Evolutionary conservation across 37 sponge, comb jelly and placozoan species (phyloP), one percentile per base, ranked within the genome.

Genomic region (Geodia barretti): DNA sequence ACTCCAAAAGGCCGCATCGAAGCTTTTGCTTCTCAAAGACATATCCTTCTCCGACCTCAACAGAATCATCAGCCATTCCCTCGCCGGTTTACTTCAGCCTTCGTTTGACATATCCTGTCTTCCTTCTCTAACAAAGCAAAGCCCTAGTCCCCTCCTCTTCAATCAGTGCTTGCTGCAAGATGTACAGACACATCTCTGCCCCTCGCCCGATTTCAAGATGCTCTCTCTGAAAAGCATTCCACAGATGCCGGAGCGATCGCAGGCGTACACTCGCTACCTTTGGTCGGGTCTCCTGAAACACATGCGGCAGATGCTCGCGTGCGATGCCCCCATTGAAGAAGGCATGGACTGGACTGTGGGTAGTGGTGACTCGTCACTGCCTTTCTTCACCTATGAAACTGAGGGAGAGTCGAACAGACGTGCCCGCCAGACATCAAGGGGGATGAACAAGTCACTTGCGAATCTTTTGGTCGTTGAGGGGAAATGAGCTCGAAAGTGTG

Each of bases 251-350:
- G 82, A 84, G 1, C 64, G 68, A 2, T 84, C 85, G 11, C 94
- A 86, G 32, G 91, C 78, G 19, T 93, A 90, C 76, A 90, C 75
- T 24, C 54, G 61, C 42, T 89, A 79, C 72, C 43, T 85, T 39
- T 96, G 97, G 97, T 25, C 85, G 2, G 91, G 94, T 3, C 83
- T 96, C 17, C 34, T 96, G 74, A 92, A 93, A 39, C 81, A 85
- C 25, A 67, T 96, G 1, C 70, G 84, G 2, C 97, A 96, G 71
- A 96, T 96, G 97, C 62, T 92, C 17, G 62, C 87, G 20, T 88
- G 93, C 3, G 83, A 90, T 60, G 60, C 94, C 19, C 77, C 83
- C 38, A 82, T 81, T 2, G 94, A 93, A 62, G 94, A 93, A 31
- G 94, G 94, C 29, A 81, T 93, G 81, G 84, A 96, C 31, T 93